A percentile compares a stretch with the other conserved stretches of the same genome.
These are phyloP conservation scores for Epinotia brunnichana DNA, from an alignment of 2,888 invertebrate species.

Conservation along the genomic window DNA sequence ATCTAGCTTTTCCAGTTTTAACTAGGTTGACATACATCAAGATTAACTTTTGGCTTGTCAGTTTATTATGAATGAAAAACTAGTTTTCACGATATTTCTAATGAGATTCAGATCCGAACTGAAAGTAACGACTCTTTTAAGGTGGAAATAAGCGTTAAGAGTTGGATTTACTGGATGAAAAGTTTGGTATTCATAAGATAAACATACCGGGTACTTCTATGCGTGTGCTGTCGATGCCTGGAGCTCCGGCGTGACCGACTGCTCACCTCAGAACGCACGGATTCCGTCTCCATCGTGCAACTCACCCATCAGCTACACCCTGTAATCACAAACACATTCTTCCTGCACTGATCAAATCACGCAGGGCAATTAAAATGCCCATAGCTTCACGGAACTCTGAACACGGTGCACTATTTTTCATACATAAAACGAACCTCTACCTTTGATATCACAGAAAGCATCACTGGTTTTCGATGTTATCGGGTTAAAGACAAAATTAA, in stretches of 20 bases:
- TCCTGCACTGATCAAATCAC: constrained; percentile 60
- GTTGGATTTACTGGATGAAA: constrained; percentile 1
- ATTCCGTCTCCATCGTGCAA: constrained; percentile 94
- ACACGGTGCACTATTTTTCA: constrained; percentile 55
- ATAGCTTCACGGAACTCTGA: constrained; percentile 65
- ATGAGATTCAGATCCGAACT: constrained; percentile 11
- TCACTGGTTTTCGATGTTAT: constrained; percentile 43
- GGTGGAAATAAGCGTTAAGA: not conserved
- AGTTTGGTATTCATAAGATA: constrained; percentile 23
- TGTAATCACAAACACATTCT: constrained; percentile 61
- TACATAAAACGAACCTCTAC: constrained; percentile 48
- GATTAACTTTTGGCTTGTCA: constrained; percentile 16
- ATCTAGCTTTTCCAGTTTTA: constrained; percentile 38
- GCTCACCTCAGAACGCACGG: constrained; percentile 95
- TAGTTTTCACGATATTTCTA: constrained; percentile 10
- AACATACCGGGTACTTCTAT: constrained; percentile 86
- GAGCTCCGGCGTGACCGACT: constrained; percentile 90
- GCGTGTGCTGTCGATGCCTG: constrained; percentile 85
- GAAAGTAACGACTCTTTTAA: not conserved
- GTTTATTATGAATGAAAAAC: constrained; percentile 30
- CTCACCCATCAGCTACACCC: constrained; percentile 70
- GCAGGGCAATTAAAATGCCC: constrained; percentile 76
- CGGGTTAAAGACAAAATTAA: constrained; percentile 56
- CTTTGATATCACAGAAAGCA: constrained; percentile 37
- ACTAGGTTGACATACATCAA: constrained; percentile 34